Percentiles rank a stretch among this genome's conserved stretches.
Evolutionary conservation across 2,888 invertebrate genomes (phyloP).

Genomic region (Rhamnusium bicolor): DNA sequence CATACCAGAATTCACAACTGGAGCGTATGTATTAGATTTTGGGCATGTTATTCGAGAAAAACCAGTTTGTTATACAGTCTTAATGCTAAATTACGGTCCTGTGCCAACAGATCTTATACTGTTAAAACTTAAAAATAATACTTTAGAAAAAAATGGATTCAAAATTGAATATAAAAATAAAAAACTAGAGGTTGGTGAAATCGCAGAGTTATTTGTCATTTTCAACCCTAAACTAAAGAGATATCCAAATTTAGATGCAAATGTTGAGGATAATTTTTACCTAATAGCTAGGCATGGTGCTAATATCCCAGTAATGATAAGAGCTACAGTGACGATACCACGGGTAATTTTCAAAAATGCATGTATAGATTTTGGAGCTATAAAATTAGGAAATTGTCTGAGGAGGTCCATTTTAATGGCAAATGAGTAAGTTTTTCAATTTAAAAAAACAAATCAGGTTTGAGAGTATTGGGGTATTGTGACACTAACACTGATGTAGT

Average conservation of each 20-base stretch:
- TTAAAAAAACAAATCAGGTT: constrained; percentile 7
- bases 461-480: too few relatives aligned
- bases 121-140: constrained; percentile 50
- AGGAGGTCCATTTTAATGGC: constrained; percentile 73
- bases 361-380: constrained; percentile 74
- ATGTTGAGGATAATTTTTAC: constrained; percentile 51
- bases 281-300: constrained; percentile 74
- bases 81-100: constrained; percentile 74
- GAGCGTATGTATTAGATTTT: constrained; percentile 75
- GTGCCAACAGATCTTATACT: constrained; percentile 71
- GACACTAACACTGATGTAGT: too few relatives aligned
- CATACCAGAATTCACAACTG: constrained; percentile 72
- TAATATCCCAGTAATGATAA: constrained; percentile 75
- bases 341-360: constrained; percentile 71
- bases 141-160: constrained; percentile 61
- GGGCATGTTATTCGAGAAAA: constrained; percentile 73
- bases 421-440: constrained; percentile 73
- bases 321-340: constrained; percentile 76
- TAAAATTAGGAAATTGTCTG: constrained; percentile 76
- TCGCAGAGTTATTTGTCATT: constrained; percentile 71
- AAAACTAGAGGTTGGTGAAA: constrained; percentile 72
- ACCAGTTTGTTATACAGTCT: constrained; percentile 71
- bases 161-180: constrained; percentile 65
- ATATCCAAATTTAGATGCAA: constrained; percentile 71
- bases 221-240: constrained; percentile 72